phyloP scores from a whole-genome alignment of 1,140 invertebrate species.

The Eumeta japonica region DNA sequence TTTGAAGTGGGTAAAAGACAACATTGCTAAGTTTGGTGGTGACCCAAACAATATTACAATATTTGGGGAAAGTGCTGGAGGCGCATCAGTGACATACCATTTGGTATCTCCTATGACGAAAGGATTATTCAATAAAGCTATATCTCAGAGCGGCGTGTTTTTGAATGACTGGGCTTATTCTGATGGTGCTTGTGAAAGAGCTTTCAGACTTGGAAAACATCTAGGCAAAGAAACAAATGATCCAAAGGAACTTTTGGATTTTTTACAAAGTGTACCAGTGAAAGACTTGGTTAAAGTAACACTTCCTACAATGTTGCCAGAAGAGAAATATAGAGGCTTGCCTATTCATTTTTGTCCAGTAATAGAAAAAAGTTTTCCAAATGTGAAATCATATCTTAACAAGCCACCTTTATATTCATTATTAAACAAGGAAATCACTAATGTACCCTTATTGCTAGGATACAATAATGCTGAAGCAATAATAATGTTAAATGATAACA shows the following conservation, averaged over 20 bases:
- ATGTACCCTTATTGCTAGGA: slow-evolving; percentile 63
- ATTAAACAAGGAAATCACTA: slow-evolving; percentile 38
- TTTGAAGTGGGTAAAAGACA: slow-evolving; percentile 42
- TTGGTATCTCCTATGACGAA: slow-evolving; percentile 67
- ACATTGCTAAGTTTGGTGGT: slow-evolving; percentile 66
- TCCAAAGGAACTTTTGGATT: slow-evolving; percentile 36
- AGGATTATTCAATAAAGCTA: slow-evolving; percentile 57
- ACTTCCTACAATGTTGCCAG: slow-evolving; percentile 21
- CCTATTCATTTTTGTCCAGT: slow-evolving; percentile 44
- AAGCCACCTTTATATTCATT: slow-evolving; percentile 39
- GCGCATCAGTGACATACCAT: slow-evolving; percentile 66
- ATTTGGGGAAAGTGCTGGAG: slow-evolving; percentile 74
- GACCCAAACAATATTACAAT: slow-evolving; percentile 70
- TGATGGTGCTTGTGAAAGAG: slow-evolving; percentile 22
- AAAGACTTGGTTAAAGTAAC: slow-evolving; percentile 33
- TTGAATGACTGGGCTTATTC: slow-evolving; percentile 54
- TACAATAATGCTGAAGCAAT: slow-evolving; percentile 61
- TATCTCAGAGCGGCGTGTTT: slow-evolving; percentile 67
- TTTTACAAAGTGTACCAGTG: slow-evolving; percentile 45
- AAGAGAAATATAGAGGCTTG: slow-evolving; percentile 41
- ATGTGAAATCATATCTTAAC: slow-evolving; percentile 35
- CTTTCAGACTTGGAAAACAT: slow-evolving; percentile 33
- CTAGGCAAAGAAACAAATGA: slow-evolving; percentile 49
- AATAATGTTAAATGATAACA: slow-evolving; percentile 26
- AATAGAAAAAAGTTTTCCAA: slow-evolving; percentile 43